These are phyloP conservation scores for Panurus biarmicus DNA, from an alignment of 2,113 vertebrate genomes.

Conservation along the genomic window DNA sequence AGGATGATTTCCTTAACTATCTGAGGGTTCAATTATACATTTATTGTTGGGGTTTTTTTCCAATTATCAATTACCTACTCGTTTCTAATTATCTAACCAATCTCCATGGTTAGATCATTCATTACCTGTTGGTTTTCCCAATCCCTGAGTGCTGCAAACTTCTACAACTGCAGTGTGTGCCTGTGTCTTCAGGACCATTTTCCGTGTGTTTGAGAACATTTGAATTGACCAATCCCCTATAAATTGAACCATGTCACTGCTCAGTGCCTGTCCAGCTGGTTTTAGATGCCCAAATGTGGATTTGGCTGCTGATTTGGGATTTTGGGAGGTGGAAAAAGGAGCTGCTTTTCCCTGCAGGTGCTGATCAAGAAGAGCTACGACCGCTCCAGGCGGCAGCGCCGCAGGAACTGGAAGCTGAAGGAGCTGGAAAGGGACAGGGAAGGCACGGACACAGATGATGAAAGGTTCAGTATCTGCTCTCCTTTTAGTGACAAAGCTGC, in stretches of 20 bases:
- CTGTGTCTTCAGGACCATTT: not conserved
- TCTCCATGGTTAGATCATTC: not conserved
- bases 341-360: slow-evolving; percentile 67
- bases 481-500: not conserved
- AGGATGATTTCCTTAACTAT: not conserved
- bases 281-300: not conserved
- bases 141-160: not conserved
- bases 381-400: slow-evolving; percentile 79
- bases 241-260: fast-evolving
- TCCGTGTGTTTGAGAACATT: not conserved
- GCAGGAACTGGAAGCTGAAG: slow-evolving; percentile 93
- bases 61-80: not conserved
- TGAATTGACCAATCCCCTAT: not conserved
- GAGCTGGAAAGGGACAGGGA: slow-evolving; percentile 84
- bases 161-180: not conserved
- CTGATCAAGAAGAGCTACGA: slow-evolving; percentile 96
- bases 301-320: not conserved
- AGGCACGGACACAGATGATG: slow-evolving; percentile 82
- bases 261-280: not conserved
- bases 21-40: not conserved
- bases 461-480: slow-evolving; percentile 73
- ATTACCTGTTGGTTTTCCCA: not conserved
- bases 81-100: not conserved
- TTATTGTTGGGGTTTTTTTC: not conserved
- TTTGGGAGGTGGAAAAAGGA: not conserved